phyloP scores from a whole-genome alignment of 2,888 invertebrate species.

The Ceriagrion tenellum region DNA sequence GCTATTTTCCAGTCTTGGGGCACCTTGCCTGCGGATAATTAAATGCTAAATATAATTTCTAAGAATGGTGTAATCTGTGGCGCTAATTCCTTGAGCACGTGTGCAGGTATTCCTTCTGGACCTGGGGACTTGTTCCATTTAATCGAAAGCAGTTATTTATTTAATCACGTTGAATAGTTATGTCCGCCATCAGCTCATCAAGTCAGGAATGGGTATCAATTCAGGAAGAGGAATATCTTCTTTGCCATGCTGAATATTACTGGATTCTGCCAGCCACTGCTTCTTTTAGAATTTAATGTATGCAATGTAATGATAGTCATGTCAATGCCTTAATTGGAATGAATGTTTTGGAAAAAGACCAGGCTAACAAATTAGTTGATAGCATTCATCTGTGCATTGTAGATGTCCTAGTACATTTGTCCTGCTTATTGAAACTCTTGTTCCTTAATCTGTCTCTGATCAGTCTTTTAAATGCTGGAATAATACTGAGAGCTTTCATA shows the following conservation, averaged over 20 bases:
- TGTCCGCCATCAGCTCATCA: too few species aligned
- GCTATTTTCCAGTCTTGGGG: too few species aligned
- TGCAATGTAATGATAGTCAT: not conserved
- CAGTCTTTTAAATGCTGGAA: not conserved
- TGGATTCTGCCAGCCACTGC: not conserved
- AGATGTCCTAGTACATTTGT: not conserved
- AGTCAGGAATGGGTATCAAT: too few species aligned
- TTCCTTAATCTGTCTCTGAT: not conserved
- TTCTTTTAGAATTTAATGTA: not conserved
- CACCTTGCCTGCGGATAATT: too few species aligned
- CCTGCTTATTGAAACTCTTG: not conserved
- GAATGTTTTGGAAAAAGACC: not conserved
- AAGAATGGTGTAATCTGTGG: too few species aligned
- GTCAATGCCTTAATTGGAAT: not conserved
- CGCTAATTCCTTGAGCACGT: too few species aligned
- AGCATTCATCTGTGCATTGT: not conserved
- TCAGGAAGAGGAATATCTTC: not conserved
- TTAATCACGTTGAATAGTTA: too few species aligned
- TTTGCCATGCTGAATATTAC: not conserved
- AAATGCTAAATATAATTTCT: too few species aligned
- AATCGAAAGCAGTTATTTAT: too few species aligned
- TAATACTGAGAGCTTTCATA: not conserved
- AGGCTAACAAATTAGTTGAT: conserved; percentile 5
- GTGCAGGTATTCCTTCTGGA: too few species aligned
- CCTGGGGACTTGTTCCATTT: too few species aligned